Percentiles rank a stretch among this genome's conserved stretches.
These are phyloP conservation scores for Melospiza melodia DNA, from an alignment of 2,113 vertebrate genomes.

Conservation along the genomic window DNA sequence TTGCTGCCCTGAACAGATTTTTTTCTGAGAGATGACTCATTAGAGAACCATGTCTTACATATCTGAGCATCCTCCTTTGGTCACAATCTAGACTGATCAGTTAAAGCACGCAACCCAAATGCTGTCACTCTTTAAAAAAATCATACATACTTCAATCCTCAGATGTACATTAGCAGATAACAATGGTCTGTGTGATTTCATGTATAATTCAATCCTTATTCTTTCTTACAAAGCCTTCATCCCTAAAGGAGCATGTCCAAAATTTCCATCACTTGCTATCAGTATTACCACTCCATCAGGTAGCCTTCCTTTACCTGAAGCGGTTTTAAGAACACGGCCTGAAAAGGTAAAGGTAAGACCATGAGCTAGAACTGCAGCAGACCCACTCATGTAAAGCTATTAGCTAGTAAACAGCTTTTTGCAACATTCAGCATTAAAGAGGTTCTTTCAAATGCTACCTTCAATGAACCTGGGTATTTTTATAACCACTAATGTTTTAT, in stretches of 20 bases:
- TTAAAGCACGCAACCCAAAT: background rate
- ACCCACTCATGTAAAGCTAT: background rate
- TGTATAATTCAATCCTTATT: background rate
- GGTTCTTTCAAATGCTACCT: background rate
- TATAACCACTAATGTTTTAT: background rate
- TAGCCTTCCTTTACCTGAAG: background rate
- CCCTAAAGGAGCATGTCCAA: background rate
- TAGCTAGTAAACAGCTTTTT: background rate
- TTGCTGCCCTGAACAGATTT: background rate
- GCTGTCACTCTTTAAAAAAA: background rate
- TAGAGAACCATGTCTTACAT: background rate
- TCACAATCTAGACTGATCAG: background rate
- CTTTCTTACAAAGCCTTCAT: background rate
- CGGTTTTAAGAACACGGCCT: slow-evolving; percentile 25
- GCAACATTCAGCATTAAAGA: background rate
- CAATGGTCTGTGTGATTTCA: background rate
- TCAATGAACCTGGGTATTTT: background rate
- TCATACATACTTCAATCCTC: background rate
- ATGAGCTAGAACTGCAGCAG: background rate
- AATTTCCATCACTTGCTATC: background rate
- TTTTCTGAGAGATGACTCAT: background rate
- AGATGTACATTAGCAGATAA: background rate
- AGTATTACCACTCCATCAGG: background rate
- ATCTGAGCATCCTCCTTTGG: background rate
- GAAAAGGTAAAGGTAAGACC: background rate